Conservation (phyloP, 1,140 invertebrate genomes). For the Plodia interpunctella region DNA sequence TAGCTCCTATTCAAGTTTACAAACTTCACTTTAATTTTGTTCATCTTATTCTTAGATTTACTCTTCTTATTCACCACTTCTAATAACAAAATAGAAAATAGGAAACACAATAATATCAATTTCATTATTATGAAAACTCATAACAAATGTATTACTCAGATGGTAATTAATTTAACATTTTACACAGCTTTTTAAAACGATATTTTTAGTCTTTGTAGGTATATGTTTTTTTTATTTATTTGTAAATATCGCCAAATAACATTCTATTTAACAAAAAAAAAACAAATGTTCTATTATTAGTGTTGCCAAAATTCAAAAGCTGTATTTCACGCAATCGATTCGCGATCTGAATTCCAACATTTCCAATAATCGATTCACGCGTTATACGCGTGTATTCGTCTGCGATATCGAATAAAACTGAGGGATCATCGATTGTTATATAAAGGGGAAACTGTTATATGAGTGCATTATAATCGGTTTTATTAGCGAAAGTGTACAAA, state of each 20-base stretch:
- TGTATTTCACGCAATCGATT: no score
- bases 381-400: background rate
- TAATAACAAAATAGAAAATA: background rate
- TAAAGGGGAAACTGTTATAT: background rate
- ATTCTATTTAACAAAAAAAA: no score
- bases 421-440: background rate
- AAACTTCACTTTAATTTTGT: conserved; percentile 9
- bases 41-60: conserved; percentile 11
- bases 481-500: background rate
- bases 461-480: background rate
- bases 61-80: conserved; percentile 15
- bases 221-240: no score
- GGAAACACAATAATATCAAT: conserved; percentile 7
- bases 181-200: no score
- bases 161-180: no score
- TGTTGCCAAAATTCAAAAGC: no score
- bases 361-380: background rate
- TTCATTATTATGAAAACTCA: conserved; percentile 10
- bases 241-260: no score
- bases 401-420: background rate
- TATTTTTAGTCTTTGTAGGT: no score
- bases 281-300: no score
- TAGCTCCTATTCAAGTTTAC: background rate
- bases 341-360: no score
- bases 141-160: background rate